A percentile compares a stretch with the other conserved stretches of the same genome.
phyloP scores from a whole-genome alignment of 2,113 vertebrate species.

The Oryzias woworae region DNA sequence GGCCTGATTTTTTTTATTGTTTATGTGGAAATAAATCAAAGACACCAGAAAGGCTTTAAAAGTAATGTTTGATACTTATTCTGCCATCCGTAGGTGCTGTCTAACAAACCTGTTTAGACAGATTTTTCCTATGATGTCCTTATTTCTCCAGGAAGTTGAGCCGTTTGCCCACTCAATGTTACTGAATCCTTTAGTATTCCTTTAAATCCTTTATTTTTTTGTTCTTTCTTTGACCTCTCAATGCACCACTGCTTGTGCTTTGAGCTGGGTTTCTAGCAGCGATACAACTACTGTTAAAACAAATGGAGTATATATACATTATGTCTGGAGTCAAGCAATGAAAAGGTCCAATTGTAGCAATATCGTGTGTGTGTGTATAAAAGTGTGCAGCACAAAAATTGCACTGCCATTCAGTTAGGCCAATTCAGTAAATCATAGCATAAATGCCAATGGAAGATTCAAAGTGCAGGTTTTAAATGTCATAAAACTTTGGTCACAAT shows the following conservation, averaged over 20 bases:
- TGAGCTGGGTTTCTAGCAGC: constrained; percentile 51
- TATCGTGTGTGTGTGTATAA: constrained; percentile 62
- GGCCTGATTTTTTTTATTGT: constrained; percentile 39
- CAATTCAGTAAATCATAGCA: constrained; percentile 70
- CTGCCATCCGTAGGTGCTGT: constrained; percentile 60
- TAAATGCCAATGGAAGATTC: constrained; percentile 74
- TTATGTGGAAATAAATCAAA: constrained; percentile 48
- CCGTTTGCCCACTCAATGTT: constrained; percentile 46
- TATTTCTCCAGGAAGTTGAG: constrained; percentile 60
- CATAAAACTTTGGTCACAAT: constrained; percentile 64
- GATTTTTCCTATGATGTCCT: constrained; percentile 49
- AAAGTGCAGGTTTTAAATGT: constrained; percentile 66
- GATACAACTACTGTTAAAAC: constrained; percentile 43
- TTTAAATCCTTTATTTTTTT: constrained; percentile 38
- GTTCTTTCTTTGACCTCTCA: constrained; percentile 57
- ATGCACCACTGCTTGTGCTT: constrained; percentile 59
- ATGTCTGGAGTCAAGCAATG: constrained; percentile 67
- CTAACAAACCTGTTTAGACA: constrained; percentile 45
- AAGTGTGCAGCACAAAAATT: constrained; percentile 74
- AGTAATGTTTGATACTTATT: constrained; percentile 32
- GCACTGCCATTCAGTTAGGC: constrained; percentile 74
- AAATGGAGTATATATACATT: constrained; percentile 60
- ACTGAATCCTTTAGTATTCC: constrained; percentile 24
- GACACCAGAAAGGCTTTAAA: constrained; percentile 59
- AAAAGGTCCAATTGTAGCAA: constrained; percentile 75